Conservation (phyloP, 2,113 vertebrate genomes). For the Synodontis membranacea region DNA sequence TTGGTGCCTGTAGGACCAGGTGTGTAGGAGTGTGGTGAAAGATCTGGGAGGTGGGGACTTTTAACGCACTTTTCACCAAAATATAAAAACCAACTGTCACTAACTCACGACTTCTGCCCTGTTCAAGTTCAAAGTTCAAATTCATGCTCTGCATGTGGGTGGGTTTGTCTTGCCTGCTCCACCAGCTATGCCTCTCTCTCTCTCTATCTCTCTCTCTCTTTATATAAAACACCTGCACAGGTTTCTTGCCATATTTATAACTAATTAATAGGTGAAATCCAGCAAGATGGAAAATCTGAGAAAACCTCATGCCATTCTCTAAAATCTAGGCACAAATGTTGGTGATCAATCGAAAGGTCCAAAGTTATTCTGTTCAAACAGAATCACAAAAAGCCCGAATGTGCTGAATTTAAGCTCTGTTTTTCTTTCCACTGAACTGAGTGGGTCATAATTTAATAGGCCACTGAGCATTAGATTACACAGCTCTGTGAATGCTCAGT, state of each 20-base stretch:
- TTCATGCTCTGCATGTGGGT: background rate
- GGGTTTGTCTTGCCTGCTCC: too few relatives aligned
- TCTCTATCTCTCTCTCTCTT: too few relatives aligned
- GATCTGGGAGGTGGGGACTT: too few relatives aligned
- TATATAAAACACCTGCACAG: background rate
- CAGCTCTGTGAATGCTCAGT: background rate
- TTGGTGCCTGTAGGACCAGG: too few relatives aligned
- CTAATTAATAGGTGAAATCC: background rate
- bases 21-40: background rate
- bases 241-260: background rate
- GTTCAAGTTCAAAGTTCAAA: too few relatives aligned
- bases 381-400: conserved; percentile 5
- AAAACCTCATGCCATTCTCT: background rate
- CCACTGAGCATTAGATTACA: too few relatives aligned
- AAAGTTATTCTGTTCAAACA: background rate
- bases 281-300: background rate
- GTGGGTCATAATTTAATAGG: too few relatives aligned
- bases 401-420: background rate
- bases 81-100: too few relatives aligned
- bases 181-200: too few relatives aligned
- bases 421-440: conserved; percentile 15
- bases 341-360: background rate
- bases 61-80: too few relatives aligned
- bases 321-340: background rate
- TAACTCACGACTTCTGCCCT: too few relatives aligned